Conservation (phyloP, 2,888 invertebrate species). For the Schrankia costaestrigalis region DNA sequence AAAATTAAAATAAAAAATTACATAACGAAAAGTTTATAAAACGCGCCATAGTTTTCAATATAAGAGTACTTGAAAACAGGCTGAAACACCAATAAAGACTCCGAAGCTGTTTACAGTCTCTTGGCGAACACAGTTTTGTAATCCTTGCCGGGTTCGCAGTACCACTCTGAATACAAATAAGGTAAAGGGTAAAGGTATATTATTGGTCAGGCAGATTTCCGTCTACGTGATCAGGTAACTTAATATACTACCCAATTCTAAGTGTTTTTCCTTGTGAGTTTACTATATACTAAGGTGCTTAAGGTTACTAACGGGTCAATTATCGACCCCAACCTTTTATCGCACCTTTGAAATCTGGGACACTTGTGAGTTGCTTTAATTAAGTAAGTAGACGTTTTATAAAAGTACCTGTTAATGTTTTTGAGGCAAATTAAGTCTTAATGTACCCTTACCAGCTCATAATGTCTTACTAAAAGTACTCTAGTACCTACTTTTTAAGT, state of each 20-base stretch:
- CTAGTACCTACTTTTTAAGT: too few species aligned
- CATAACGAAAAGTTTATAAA: too few species aligned
- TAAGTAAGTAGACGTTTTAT: slow-evolving; percentile 17
- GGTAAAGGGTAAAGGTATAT: slow-evolving; percentile 59
- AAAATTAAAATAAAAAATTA: too few species aligned
- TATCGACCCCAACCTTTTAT: slow-evolving; percentile 31
- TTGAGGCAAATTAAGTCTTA: not conserved
- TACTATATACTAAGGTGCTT: slow-evolving; percentile 33
- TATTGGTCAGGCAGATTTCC: slow-evolving; percentile 69
- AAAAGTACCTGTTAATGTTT: slow-evolving; percentile 8
- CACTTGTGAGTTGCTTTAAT: too few species aligned
- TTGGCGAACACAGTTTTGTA: slow-evolving; percentile 56
- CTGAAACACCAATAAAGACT: slow-evolving; percentile 49
- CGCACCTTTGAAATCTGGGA: too few species aligned
- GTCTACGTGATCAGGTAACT: slow-evolving; percentile 53
- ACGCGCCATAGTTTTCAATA: slow-evolving; percentile 35
- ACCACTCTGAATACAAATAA: slow-evolving; percentile 57
- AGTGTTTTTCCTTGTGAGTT: slow-evolving; percentile 55
- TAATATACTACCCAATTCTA: slow-evolving; percentile 49
- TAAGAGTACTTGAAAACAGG: slow-evolving; percentile 30
- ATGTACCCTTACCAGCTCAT: too few species aligned
- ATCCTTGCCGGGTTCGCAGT: slow-evolving; percentile 45
- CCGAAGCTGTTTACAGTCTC: slow-evolving; percentile 59
- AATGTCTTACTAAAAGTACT: too few species aligned
- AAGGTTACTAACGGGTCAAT: slow-evolving; percentile 45